Percentiles rank a stretch among this genome's conserved stretches.
Conservation (phyloP, 2,888 invertebrate species). For the Aquatica leii region DNA sequence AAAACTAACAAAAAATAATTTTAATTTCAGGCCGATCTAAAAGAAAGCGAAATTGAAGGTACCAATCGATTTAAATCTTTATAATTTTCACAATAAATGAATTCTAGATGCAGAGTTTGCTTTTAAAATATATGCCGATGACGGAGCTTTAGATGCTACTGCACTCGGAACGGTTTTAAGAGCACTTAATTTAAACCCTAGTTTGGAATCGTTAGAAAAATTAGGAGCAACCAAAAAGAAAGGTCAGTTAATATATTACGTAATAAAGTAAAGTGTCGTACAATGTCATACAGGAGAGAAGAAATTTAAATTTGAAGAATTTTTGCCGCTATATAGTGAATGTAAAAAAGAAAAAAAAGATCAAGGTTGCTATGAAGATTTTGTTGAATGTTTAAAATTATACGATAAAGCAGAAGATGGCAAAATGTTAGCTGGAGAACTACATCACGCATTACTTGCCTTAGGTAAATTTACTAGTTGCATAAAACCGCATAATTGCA, state of each 20-base stretch:
- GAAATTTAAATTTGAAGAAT: conserved; percentile 90
- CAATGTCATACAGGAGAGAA: conserved; percentile 86
- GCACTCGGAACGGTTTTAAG: conserved; percentile 91
- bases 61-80: conserved; percentile 36
- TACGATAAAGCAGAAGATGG: conserved; percentile 99
- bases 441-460: conserved; percentile 91
- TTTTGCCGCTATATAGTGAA: conserved; percentile 94
- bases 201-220: conserved; percentile 89
- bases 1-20: neutral
- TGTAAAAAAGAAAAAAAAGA: conserved; percentile 89
- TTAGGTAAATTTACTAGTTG: conserved; percentile 73
- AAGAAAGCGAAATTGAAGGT: conserved; percentile 52
- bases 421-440: conserved; percentile 92
- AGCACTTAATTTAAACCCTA: conserved; percentile 93
- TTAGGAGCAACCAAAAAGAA: conserved; percentile 93
- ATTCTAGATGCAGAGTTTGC: conserved; percentile 52
- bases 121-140: conserved; percentile 61
- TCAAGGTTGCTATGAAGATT: conserved; percentile 97
- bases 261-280: conserved; percentile 43
- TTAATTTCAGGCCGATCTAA: conserved; percentile 46
- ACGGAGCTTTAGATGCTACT: conserved; percentile 86
- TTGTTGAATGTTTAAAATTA: conserved; percentile 98
- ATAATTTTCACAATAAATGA: neutral
- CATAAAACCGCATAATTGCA: neutral
- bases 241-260: conserved; percentile 62